These are phyloP conservation scores for Leucoma salicis DNA, from an alignment of 2,888 invertebrate species.

Conservation along the genomic window DNA sequence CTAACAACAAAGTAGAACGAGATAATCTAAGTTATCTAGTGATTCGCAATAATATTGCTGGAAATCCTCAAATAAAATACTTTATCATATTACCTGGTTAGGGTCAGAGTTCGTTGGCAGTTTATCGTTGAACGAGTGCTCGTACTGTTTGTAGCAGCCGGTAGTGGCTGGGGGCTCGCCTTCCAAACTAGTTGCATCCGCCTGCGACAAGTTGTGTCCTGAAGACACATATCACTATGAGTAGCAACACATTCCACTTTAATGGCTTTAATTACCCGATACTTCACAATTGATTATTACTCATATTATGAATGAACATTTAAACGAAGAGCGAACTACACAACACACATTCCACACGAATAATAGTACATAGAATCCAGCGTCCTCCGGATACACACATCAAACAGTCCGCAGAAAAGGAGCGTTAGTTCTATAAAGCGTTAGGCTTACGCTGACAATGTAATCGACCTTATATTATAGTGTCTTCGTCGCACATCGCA, in stretches of 20 bases:
- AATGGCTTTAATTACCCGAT: conserved; percentile 46
- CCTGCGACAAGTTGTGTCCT: conserved; percentile 96
- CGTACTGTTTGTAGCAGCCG: conserved; percentile 90
- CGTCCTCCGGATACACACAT: conserved; percentile 79
- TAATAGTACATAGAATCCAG: conserved; percentile 72
- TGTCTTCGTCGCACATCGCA: conserved; percentile 80
- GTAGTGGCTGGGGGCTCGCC: conserved; percentile 88
- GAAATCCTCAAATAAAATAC: conserved; percentile 46
- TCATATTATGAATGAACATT: conserved; percentile 48
- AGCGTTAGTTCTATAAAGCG: conserved; percentile 76
- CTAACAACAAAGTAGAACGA: no score
- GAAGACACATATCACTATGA: conserved; percentile 80
- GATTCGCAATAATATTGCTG: conserved; percentile 9
- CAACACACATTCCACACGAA: conserved; percentile 78
- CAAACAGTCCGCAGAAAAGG: conserved; percentile 68
- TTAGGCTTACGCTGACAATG: conserved; percentile 81
- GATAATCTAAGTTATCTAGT: no score
- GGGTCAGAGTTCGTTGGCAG: conserved; percentile 62
- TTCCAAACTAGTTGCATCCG: conserved; percentile 92
- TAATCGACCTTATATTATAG: conserved; percentile 78
- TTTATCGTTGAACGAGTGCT: conserved; percentile 82
- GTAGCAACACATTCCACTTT: conserved; percentile 66
- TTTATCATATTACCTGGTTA: conserved; percentile 53
- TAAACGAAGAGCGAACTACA: conserved; percentile 72
- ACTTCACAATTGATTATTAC: conserved; percentile 27